These are phyloP conservation scores for Diachasma alloeum DNA, from an alignment of 1,140 invertebrate species.

Conservation along the genomic window DNA sequence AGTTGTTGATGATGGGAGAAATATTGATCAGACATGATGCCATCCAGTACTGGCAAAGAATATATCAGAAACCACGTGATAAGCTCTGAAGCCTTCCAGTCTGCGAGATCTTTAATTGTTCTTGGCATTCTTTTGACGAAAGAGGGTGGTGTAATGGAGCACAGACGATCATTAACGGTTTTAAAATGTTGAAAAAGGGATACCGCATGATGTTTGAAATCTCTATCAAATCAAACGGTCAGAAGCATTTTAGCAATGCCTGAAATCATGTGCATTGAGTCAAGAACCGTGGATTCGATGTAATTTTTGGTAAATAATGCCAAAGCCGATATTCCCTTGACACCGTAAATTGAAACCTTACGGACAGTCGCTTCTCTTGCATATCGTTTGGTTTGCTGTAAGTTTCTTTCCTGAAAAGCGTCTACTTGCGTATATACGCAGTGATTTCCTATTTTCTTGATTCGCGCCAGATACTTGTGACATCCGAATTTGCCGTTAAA, in stretches of 20 bases:
- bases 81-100: slow-evolving; percentile 45
- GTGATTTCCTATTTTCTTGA: not conserved
- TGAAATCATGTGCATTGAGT: too few relatives aligned
- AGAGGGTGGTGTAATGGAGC: not conserved
- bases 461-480: not conserved
- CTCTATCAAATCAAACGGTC: too few relatives aligned
- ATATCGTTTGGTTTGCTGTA: not conserved
- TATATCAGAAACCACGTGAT: slow-evolving; percentile 36
- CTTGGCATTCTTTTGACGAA: not conserved
- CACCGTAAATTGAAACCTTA: not conserved
- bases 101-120: slow-evolving; percentile 4
- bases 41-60: slow-evolving; percentile 34
- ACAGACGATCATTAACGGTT: too few relatives aligned
- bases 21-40: slow-evolving; percentile 33
- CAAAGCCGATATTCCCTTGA: too few relatives aligned
- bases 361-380: not conserved
- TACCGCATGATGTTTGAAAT: too few relatives aligned
- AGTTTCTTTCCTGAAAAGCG: not conserved
- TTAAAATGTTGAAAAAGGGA: not conserved
- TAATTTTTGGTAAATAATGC: too few relatives aligned
- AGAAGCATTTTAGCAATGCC: too few relatives aligned
- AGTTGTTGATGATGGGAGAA: slow-evolving; percentile 41
- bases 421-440: not conserved
- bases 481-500: not conserved
- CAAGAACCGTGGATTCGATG: too few relatives aligned